Evolutionary conservation across 2,888 invertebrate genomes (phyloP), one percentile per base, ranked within the genome.

Genomic region (Danaus chrysippus): DNA sequence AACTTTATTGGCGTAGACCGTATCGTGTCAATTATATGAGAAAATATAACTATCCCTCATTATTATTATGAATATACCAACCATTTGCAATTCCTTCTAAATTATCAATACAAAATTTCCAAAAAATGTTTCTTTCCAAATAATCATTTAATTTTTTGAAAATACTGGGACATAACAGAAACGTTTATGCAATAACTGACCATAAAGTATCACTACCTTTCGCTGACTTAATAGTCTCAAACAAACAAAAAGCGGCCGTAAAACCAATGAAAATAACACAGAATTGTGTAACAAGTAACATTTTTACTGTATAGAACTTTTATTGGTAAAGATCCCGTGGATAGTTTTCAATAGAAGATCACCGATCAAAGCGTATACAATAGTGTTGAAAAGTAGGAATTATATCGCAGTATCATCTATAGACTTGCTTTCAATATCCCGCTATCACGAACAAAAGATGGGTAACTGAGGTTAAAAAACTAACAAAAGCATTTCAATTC

Each of bases 41-140:
- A 82, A 89, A 86, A 86, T 88, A 85, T 83, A 82, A 77, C 77
- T 81, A 76, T 83, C 84, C 86, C 87, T 87, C 87, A 86, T 83
- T 87, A 83, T 84, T 49, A 10, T 49, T 10, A 49, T 49, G 3
- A 10, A 12, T 17, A 49, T 15, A 34, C 6, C 23, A 6, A 34
- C 23, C 23, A 34, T 34, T 34, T 34, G 23, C 6, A 34, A 34
- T 34, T 34, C 23, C 23, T 34, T 6, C 8, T 34, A 34, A 2
- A 34, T 34, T 34, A 5, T 34, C 23, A 5, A 34, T 8, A 34
- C 3, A 3, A n/a, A n/a, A n/a, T n/a, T n/a, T n/a, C n/a, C 6
- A 34, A 34, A 3, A 34, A n/a, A n/a, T n/a, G n/a, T n/a, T n/a
- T n/a, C n/a, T 34, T 5, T 6, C 23, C 3, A 34, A 34, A 34